Base-by-base conservation (phyloP, 2,797 vertebrate genomes). In the Delichon dasypus region DNA sequence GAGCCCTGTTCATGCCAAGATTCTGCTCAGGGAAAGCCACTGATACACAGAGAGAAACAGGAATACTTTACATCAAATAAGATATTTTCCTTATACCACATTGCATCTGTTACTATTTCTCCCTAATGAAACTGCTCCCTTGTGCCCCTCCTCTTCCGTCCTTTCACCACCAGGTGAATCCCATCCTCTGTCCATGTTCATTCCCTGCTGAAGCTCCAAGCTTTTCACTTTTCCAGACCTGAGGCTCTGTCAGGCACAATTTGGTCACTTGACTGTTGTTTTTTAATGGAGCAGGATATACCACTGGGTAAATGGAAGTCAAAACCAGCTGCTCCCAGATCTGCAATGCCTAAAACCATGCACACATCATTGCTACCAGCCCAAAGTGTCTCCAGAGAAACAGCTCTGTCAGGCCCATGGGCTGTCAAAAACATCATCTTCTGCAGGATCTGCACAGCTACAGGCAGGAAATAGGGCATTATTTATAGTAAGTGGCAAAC, bases 401-500 rank as follows among this genome's bases (percentile, higher is more conserved):
- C 30, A 89, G 47, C 48, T 88, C 80, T 61, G 60, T 16, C 66
- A 21, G 68, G 36, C 7, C 48, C 10, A 10, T 23, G 20, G 27
- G 26, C 64, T 79, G 50, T 60, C 61, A 80, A 6, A 90, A 77
- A 6, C 26, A 32, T 11, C 16, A 83, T 34, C 18, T 79, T 38
- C 86, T 88, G 76, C 73, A 86, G 91, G 92, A 94, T 87, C 42
- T 75, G 78, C 81, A 89, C 87, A 78, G 82, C 57, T 90, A 48
- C 89, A 70, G 34, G 60, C 79, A 92, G 72, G 75, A 97, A 97
- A 96, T 34, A 57, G 91, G 92, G 72, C 86, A 92, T 95, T 96
- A 97, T 97, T 97, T 97, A 95, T 93, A 96, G 91, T 57, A 96
- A 97, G 94, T 95, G 88, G 66, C 27, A 97, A 42, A 20, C 88